Evolutionary conservation across 2,113 vertebrate species (phyloP), one percentile per base, ranked within the genome.

Genomic region (Engraulis encrasicolus): DNA sequence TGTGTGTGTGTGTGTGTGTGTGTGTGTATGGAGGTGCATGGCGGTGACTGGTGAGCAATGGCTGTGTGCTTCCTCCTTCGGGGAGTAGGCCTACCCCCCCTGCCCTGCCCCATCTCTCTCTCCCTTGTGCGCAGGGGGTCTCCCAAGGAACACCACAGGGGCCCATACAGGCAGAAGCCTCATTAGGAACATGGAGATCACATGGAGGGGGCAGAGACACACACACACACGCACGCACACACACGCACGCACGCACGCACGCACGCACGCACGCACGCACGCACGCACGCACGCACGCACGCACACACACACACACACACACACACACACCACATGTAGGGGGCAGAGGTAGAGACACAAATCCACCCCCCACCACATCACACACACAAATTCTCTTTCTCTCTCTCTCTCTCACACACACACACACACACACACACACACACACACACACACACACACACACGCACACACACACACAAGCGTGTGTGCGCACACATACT

Each of bases 131-230:
- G n/a, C n/a, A n/a, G 34, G 85, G 79, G 82, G 3, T 89, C 90
- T 93, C 89, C 91, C 9, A 86, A 88, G 89, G 90, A 84, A 91
- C 93, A 94, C 94, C 92, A 94, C 92, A 94, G 92, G 91, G 93
- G 93, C 92, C 94, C 92, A n/a, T n/a, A n/a, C n/a, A n/a, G n/a
- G 91, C 85, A 89, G 89, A 88, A 91, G 92, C 92, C 94, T 95
- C 92, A 94, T 95, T 95, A 95, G 95, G 95, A 95, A 92, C 93
- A 94, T 93, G 94, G 89, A 88, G 91, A 92, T 94, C 92, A 90
- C 90, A 92, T 93, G 92, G 91, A 94, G 93, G 92, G 92, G 94
- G 92, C 92, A 95, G 91, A 93, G 93, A 90, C 94, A 91, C 89
- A 89, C 89, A 90, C 86, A 31, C 66, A 23, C 31, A 74, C 34